Base-by-base conservation (phyloP, 2,888 invertebrate genomes). In the Synanthedon andrenaeformis region DNA sequence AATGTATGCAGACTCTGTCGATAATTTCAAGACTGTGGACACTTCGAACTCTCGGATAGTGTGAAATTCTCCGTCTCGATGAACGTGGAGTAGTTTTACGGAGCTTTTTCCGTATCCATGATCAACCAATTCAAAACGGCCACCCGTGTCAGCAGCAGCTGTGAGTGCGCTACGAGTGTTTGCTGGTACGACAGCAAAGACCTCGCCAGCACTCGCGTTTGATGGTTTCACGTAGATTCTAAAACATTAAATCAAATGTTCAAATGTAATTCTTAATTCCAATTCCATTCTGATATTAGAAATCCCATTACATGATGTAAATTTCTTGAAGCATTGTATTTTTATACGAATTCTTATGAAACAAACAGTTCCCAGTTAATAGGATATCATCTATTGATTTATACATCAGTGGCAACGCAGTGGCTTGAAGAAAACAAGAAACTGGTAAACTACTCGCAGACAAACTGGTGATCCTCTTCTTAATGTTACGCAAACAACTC, bases 51-150 rank as follows among this genome's bases (percentile, higher is more conserved):
- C 94, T 57, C 92, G 89, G 58, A 94, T 92, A 59, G 89, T 88
- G 69, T 94, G 94, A 58, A 88, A 88, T 1, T 89, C 86, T 17
- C 91, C 91, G 53, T 92, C 90, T 48, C 93, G 89, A 57, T 89
- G 87, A 3, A 94, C 91, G 69, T 94, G 91, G 57, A 95, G 81
- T 10, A 95, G 82, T 69, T 93, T 94, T 5, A 95, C 91, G 62
- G 90, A 88, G 71, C 92, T 90, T 80, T 95, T 95, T 52, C 95
- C 95, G 69, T 93, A 93, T 13, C 91, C 91, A 58, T 91, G 89
- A 61, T 91, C 89, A 57, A 89, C 89, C 55, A 93, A 83, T 66
- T 90, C 89, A 69, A 90, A 91, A 56, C 89, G 82, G 55, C 87
- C 87, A 41, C 83, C 83, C 11, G 88, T 72, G 59, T 88, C 88